phyloP scores from a whole-genome alignment of 2,888 invertebrate species.

The Leptarthrus brevirostris region DNA sequence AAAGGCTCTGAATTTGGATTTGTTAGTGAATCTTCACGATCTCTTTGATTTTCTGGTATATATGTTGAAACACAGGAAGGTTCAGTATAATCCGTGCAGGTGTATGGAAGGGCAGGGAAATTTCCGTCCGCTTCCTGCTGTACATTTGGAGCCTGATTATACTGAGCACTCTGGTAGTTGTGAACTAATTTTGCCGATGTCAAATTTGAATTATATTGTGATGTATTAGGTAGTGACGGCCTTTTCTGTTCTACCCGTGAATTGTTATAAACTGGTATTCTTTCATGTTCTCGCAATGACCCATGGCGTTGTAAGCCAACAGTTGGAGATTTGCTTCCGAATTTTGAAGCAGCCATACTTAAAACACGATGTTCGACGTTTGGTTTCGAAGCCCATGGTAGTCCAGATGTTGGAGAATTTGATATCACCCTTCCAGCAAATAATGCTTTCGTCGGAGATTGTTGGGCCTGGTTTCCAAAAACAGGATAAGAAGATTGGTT shows the following conservation, averaged over 20 bases:
- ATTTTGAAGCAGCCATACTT: conserved; percentile 70
- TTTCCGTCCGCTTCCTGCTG: background rate
- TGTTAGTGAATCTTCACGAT: conserved; percentile 60
- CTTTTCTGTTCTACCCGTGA: conserved; percentile 56
- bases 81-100: conserved; percentile 69
- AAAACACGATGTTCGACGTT: conserved; percentile 69
- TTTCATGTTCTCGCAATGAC: conserved; percentile 59
- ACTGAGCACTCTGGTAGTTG: conserved; percentile 52
- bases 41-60: conserved; percentile 62
- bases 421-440: conserved; percentile 58
- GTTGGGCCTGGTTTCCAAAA: conserved; percentile 25
- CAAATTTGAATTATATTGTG: conserved; percentile 67
- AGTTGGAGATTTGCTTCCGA: conserved; percentile 67
- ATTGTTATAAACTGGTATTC: background rate
- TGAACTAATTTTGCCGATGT: conserved; percentile 68
- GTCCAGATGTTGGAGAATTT: conserved; percentile 58
- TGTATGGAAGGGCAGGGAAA: conserved; percentile 62
- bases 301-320: conserved; percentile 60
- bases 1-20: conserved; percentile 64
- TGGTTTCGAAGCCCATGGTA: conserved; percentile 69
- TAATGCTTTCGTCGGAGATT: conserved; percentile 55
- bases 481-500: conserved; percentile 18
- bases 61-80: conserved; percentile 66
- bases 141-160: background rate
- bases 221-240: conserved; percentile 61